phyloP scores from a whole-genome alignment of 2,888 invertebrate species.

The Crioceris asparagi region DNA sequence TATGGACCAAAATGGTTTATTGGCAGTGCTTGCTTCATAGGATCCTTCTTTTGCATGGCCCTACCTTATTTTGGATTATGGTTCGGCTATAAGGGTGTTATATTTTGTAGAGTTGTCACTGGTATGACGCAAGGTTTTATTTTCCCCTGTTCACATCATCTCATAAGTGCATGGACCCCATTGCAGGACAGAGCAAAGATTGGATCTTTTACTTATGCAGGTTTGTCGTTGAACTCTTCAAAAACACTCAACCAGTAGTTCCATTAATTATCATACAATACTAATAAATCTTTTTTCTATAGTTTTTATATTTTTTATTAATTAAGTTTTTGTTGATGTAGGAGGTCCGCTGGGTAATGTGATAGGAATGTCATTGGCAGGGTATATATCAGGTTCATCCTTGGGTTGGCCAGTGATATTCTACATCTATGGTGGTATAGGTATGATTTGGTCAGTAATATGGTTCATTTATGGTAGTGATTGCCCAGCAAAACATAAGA shows the following conservation, averaged over 20 bases:
- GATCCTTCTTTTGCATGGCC: slow-evolving; percentile 54
- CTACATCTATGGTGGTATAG: slow-evolving; percentile 58
- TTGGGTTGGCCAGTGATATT: slow-evolving; percentile 74
- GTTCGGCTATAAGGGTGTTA: slow-evolving; percentile 19
- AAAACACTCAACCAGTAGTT: too few relatives aligned
- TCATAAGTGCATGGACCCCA: slow-evolving; percentile 69
- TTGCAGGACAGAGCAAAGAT: slow-evolving; percentile 55
- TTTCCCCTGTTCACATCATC: slow-evolving; percentile 57
- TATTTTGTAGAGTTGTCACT: slow-evolving; percentile 18
- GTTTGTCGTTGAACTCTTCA: too few relatives aligned
- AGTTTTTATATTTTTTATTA: too few relatives aligned
- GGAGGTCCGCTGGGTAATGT: slow-evolving; percentile 62
- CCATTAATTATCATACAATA: too few relatives aligned
- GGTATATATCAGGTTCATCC: slow-evolving; percentile 54
- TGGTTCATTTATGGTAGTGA: slow-evolving; percentile 57
- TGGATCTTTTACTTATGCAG: slow-evolving; percentile 55
- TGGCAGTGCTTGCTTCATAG: slow-evolving; percentile 42
- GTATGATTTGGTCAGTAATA: slow-evolving; percentile 48
- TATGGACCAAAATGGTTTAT: slow-evolving; percentile 64
- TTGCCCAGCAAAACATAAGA: slow-evolving; percentile 49
- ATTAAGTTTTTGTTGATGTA: slow-evolving; percentile 10
- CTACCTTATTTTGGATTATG: slow-evolving; percentile 28
- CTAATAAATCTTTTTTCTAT: too few relatives aligned
- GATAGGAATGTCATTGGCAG: slow-evolving; percentile 59
- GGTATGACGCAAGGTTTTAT: slow-evolving; percentile 51